phyloP scores from a whole-genome alignment of 92 coral and sea anemone species.

The Porites rus region DNA sequence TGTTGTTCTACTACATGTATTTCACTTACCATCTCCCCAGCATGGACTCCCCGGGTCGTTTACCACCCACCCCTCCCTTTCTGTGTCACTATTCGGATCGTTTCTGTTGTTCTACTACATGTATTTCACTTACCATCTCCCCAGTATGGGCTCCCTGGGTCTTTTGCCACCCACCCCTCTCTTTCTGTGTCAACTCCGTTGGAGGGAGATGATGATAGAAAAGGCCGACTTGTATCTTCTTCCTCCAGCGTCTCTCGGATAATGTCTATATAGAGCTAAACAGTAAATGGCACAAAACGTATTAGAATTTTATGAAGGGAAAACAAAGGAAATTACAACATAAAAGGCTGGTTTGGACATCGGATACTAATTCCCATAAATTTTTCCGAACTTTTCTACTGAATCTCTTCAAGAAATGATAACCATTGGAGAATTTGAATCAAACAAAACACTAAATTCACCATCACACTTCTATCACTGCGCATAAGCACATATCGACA shows the following conservation, averaged over 20 bases:
- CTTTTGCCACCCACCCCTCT: slow-evolving; percentile 94
- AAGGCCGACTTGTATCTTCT: slow-evolving; percentile 82
- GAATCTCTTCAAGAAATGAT: too few species aligned
- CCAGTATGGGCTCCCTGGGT: slow-evolving; percentile 86
- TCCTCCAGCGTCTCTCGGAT: slow-evolving; percentile 72
- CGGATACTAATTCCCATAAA: too few species aligned
- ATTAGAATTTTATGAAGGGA: neutral
- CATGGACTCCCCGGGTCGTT: slow-evolving; percentile 77
- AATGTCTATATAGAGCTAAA: slow-evolving; percentile 86
- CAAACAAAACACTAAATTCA: too few species aligned
- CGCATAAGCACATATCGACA: too few species aligned
- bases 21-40: slow-evolving; percentile 90
- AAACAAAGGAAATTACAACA: too few species aligned
- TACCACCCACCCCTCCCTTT: slow-evolving; percentile 93
- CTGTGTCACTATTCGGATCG: slow-evolving; percentile 49
- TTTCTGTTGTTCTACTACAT: too few species aligned
- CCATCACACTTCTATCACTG: too few species aligned
- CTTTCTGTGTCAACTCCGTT: slow-evolving; percentile 90
- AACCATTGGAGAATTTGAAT: too few species aligned
- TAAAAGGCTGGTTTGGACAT: too few species aligned
- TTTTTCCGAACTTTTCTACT: too few species aligned
- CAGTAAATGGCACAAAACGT: neutral
- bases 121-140: slow-evolving; percentile 84
- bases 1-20: too few species aligned
- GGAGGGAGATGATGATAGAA: slow-evolving; percentile 94